Base-by-base conservation (phyloP, 1,140 invertebrate genomes). In the Harlomillsia oculata region DNA sequence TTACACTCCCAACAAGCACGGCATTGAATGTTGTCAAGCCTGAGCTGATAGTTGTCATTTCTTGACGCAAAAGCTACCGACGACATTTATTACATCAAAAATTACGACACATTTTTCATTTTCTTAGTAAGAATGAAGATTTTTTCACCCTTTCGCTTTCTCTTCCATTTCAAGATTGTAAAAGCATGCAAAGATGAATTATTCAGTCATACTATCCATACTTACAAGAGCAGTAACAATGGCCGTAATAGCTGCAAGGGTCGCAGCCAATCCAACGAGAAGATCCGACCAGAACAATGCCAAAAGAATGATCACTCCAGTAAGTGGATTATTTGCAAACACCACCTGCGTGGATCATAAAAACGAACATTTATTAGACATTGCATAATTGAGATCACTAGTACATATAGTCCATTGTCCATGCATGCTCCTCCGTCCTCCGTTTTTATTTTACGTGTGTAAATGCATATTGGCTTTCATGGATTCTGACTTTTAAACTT, bases 261-360 rank as follows among this genome's bases (percentile, higher is more conserved):
- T 5, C 36, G 50, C 26, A 40, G 58, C 49, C 65, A 69, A 40
- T 13, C 72, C 65, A 11, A 67, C 66, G 16, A 65, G 53, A 8
- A 71, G 67, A 40, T 66, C 56, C n/a, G 67, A 56, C 37, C 61
- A 60, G 58, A 64, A 68, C 34, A 59, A 32, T n/a, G 68, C 69
- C 23, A 71, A 59, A 13, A 71, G 63, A 51, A 75, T 69, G 11
- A 75, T 49, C 9, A 75, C 48, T 23, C 74, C 75, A 50, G 68
- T 72, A 30, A 76, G 64, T 21, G 75, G 73, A 67, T 76, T 75
- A 60, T 75, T 75, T 11, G 70, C 69, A 34, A 74, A 71, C 8
- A 67, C 60, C 1, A 70, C 68, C 74, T 76, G 59, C 11, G 66
- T 66, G 56, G 46, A 56, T 1, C 25, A 13, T 43, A 9, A 43